Evolutionary conservation across 2,113 vertebrate genomes (phyloP).

Genomic region (Aspiorhynchus laticeps): DNA sequence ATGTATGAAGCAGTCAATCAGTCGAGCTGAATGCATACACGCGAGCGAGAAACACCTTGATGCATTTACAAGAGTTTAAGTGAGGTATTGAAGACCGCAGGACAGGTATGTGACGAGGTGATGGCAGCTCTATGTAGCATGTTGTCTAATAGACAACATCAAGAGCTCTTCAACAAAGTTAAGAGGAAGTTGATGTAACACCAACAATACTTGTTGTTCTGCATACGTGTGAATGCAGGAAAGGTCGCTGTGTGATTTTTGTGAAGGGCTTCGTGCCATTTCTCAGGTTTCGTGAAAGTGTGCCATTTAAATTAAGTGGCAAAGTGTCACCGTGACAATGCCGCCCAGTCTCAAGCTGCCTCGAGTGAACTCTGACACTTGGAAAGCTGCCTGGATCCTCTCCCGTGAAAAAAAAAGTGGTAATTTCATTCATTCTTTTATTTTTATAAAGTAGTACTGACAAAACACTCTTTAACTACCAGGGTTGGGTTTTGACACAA

Average conservation of each 20-base stretch:
- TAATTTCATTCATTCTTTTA: background rate
- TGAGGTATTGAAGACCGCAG: background rate
- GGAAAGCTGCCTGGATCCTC: background rate
- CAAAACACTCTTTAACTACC: too few relatives aligned
- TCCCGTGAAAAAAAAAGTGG: background rate
- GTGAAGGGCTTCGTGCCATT: slow-evolving; percentile 10
- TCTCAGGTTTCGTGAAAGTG: slow-evolving; percentile 28
- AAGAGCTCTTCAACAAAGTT: background rate
- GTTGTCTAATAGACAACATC: background rate
- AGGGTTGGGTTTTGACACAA: too few relatives aligned
- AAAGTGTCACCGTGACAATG: slow-evolving; percentile 1
- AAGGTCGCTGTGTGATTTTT: background rate
- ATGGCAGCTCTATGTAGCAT: background rate
- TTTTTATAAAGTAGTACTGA: background rate
- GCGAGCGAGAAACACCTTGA: background rate
- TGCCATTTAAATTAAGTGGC: slow-evolving; percentile 40
- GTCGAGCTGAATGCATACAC: slow-evolving; percentile 10
- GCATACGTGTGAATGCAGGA: background rate
- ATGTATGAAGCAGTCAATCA: slow-evolving; percentile 50
- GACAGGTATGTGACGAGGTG: background rate
- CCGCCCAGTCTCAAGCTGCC: slow-evolving; percentile 23
- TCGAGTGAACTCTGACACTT: slow-evolving; percentile 11
- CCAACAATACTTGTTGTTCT: background rate
- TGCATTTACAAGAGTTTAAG: slow-evolving; percentile 4
- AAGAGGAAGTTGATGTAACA: background rate